Conservation (phyloP, 2,797 vertebrate genomes). For the Corythornis leucogaster region DNA sequence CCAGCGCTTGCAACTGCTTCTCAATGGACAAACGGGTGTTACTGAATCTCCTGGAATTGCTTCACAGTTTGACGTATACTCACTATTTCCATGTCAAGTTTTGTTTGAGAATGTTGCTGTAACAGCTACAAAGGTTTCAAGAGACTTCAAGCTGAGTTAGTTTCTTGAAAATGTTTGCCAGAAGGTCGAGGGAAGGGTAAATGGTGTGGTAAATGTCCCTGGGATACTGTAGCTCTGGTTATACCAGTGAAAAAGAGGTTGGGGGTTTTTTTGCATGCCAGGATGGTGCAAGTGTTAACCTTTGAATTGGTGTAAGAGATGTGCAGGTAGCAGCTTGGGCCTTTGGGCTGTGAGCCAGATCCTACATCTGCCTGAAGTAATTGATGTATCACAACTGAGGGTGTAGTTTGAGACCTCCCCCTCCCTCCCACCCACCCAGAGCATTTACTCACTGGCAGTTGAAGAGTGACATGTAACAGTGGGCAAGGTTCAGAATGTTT, state of each 20-base stretch:
- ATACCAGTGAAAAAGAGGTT: background rate
- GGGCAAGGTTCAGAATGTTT: background rate
- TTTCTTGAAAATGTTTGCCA: background rate
- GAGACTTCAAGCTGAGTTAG: background rate
- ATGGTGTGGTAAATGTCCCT: background rate
- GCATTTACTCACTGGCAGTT: background rate
- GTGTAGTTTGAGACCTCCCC: background rate
- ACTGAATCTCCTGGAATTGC: constrained; percentile 20
- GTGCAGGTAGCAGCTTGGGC: background rate
- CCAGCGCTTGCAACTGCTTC: background rate
- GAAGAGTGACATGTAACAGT: background rate
- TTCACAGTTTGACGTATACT: constrained; percentile 2
- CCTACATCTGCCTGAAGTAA: background rate
- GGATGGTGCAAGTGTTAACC: background rate
- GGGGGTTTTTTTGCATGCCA: background rate
- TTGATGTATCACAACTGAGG: background rate
- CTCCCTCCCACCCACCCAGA: background rate
- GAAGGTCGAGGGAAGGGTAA: background rate
- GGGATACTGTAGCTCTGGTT: background rate
- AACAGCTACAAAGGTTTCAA: background rate
- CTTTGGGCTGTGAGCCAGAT: background rate
- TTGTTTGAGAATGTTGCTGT: background rate
- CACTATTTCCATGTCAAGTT: constrained; percentile 22
- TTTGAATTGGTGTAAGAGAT: background rate
- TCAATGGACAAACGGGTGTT: constrained; percentile 2